Evolutionary conservation across 2,888 invertebrate genomes (phyloP), one percentile per base, ranked within the genome.

Genomic region (Noctua pronuba): DNA sequence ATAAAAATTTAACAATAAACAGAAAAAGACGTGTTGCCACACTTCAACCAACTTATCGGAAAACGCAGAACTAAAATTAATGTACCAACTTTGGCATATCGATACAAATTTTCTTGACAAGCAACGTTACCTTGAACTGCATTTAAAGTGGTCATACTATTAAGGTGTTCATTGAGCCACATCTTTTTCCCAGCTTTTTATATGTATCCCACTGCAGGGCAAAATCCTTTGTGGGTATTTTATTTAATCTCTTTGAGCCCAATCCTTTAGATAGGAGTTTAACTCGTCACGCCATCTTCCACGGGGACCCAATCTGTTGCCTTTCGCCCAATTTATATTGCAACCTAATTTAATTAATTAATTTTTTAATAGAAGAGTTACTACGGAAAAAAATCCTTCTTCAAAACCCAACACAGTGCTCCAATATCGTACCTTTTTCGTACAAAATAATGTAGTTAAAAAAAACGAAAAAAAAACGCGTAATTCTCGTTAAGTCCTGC

Each of bases 401-500:
- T 44, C 46, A 72, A 58, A 73, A 73, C 11, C 24, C 41, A n/a
- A 41, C 49, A 74, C 38, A 44, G 4, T 38, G n/a, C 38, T 46
- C 18, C 24, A 82, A 76, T 62, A 71, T 35, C 46, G n/a, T 41
- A 41, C 65, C 31, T 70, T 60, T 73, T 44, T 35, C 21, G 31
- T 28, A 44, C 52, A 38, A 81, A 73, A 81, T 70, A 55, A 71
- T 81, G 76, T 76, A 21, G 28, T 71, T 38, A 83, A 75, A 77
- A 75, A 77, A 73, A 77, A 65, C 16, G 52, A 38, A 18, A 69
- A 73, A 83, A 75, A 65, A 71, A 75, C 67, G 38, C 31, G 58
- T 86, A 79, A 83, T 80, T 80, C 75, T 85, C 80, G 68, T 86
- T 83, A 83, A 80, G 86, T 78, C 86, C 64, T 62, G 74, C 31